A percentile compares a stretch with the other conserved stretches of the same genome.
phyloP scores from a whole-genome alignment of 2,797 vertebrate species.

The Lophotriccus pileatus region DNA sequence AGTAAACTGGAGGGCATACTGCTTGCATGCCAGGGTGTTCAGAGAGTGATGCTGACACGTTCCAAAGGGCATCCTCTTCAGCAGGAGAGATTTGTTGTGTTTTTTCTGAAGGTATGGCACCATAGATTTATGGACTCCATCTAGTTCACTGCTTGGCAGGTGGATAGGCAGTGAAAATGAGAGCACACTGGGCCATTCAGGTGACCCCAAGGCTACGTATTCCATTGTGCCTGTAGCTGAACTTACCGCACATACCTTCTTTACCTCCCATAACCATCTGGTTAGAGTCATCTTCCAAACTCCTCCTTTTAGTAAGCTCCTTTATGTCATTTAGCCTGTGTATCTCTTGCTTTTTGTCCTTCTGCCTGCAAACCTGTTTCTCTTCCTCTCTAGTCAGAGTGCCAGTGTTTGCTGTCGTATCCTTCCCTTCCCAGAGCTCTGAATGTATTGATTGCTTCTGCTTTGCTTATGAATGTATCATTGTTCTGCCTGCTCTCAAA shows the following conservation, averaged over 20 bases:
- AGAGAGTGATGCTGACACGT: not conserved
- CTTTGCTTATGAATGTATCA: accelerated
- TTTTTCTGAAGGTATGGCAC: not conserved
- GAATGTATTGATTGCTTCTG: not conserved
- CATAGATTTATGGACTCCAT: not conserved
- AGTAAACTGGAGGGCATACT: not conserved
- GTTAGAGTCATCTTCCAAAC: not conserved
- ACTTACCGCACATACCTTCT: not conserved
- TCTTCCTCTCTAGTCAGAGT: not conserved
- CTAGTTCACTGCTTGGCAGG: not conserved
- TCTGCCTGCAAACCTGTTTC: not conserved
- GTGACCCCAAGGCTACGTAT: not conserved
- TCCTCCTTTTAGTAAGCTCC: not conserved
- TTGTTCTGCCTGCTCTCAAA: not conserved
- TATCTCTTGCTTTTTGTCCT: not conserved
- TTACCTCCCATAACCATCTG: not conserved
- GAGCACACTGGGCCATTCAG: not conserved
- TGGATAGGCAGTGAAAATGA: not conserved
- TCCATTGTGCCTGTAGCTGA: not conserved
- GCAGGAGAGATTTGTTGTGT: not conserved
- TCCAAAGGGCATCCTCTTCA: constrained; percentile 6
- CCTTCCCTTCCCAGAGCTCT: not conserved
- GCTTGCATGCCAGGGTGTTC: not conserved
- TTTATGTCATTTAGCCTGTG: not conserved
- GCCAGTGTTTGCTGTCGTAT: not conserved